A percentile compares a stretch with the other conserved stretches of the same genome.
Evolutionary conservation across 2,797 vertebrate species (phyloP).

Genomic region (Tapirus indicus): DNA sequence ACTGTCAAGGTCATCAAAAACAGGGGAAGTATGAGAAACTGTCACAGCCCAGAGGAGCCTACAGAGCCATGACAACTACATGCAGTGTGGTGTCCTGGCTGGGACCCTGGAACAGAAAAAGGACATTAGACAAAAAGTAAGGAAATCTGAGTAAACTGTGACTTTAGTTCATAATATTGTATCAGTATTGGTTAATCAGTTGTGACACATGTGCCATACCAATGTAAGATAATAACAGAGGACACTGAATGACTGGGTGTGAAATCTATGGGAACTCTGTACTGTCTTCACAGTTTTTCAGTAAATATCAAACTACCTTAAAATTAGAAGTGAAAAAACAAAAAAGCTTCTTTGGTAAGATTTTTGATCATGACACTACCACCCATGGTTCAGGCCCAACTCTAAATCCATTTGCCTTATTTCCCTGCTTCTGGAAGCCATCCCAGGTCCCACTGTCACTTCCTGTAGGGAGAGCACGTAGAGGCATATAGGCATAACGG

Average conservation of each 20-base stretch:
- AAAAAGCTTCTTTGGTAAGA: background rate
- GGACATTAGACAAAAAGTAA: background rate
- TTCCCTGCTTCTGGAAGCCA: background rate
- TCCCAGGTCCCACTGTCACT: background rate
- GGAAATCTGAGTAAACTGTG: background rate
- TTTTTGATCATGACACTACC: rapidly evolving
- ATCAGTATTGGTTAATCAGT: background rate
- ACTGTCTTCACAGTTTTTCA: background rate
- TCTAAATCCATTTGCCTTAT: rapidly evolving
- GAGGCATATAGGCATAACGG: rapidly evolving
- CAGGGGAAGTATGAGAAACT: background rate
- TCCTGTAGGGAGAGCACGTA: no score
- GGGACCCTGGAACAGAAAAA: background rate
- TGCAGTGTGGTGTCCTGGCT: no score
- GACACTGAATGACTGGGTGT: no score
- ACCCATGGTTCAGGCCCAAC: rapidly evolving
- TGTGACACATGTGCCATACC: background rate
- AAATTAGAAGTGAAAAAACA: background rate
- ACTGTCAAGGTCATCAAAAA: background rate
- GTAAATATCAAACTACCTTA: background rate
- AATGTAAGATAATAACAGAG: background rate
- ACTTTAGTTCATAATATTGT: background rate
- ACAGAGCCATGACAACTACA: rapidly evolving
- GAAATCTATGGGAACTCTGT: background rate
- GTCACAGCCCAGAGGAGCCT: background rate